A percentile compares a stretch with the other conserved stretches of the same genome.
These are phyloP conservation scores for Oxystoma pomonae DNA, from an alignment of 2,888 invertebrate species.

Conservation along the genomic window DNA sequence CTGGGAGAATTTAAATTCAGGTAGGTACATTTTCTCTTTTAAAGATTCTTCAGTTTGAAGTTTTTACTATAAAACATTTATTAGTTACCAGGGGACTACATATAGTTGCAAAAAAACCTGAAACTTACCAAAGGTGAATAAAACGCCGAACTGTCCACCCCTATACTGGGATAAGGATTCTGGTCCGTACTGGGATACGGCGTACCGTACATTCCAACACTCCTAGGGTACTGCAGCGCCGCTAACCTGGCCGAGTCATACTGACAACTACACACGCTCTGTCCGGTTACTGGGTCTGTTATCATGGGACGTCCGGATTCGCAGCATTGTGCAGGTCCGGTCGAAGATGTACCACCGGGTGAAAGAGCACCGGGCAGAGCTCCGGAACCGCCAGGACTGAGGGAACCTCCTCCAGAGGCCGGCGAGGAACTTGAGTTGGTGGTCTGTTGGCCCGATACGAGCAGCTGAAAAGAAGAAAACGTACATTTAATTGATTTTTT, in stretches of 20 bases:
- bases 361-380: constrained; percentile 51
- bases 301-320: constrained; percentile 88
- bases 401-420: constrained; percentile 71
- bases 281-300: constrained; percentile 89
- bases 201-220: constrained; percentile 79
- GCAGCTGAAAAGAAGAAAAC: constrained; percentile 56
- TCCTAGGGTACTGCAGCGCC: constrained; percentile 75
- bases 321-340: constrained; percentile 61
- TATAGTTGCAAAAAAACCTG: no score
- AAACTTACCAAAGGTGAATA: constrained; percentile 92
- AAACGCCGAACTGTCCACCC: constrained; percentile 91
- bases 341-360: constrained; percentile 50
- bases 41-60: not conserved
- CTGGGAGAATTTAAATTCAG: not conserved
- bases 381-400: constrained; percentile 63
- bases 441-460: constrained; percentile 71
- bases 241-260: constrained; percentile 86
- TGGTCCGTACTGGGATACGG: constrained; percentile 89
- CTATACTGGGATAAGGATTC: constrained; percentile 89
- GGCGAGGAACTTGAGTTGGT: constrained; percentile 75
- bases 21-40: not conserved
- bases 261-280: constrained; percentile 91
- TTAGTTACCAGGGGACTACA: no score
- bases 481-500: no score
- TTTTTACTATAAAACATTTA: no score